A percentile compares a stretch with the other conserved stretches of the same genome.
These are phyloP conservation scores for Enteromius treurensis DNA, from an alignment of 2,797 vertebrate species.

Conservation along the genomic window DNA sequence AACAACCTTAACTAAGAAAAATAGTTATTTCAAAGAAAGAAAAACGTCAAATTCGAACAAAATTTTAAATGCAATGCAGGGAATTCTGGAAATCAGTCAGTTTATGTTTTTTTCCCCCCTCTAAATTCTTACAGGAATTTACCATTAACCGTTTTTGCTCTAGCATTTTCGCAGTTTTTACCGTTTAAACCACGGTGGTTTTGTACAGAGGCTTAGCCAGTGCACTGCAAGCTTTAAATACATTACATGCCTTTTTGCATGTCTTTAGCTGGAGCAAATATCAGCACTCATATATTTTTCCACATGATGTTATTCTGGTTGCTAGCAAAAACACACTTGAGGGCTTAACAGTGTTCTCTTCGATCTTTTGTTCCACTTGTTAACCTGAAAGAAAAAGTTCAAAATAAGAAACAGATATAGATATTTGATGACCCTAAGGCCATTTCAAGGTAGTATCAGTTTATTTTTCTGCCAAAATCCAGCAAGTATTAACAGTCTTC, in stretches of 20 bases:
- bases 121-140: no score
- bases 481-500: background rate
- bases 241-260: background rate
- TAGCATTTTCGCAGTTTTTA: no score
- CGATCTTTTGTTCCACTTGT: background rate
- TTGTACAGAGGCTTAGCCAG: background rate
- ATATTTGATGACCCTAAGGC: background rate
- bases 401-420: background rate
- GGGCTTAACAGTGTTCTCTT: background rate
- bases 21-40: no score
- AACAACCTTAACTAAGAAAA: no score
- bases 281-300: background rate
- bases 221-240: background rate
- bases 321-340: background rate
- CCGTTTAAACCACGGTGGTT: no score
- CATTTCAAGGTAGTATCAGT: background rate
- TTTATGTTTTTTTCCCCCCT: no score
- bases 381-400: background rate
- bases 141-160: no score
- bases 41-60: no score
- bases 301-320: background rate
- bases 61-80: no score
- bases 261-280: background rate
- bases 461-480: background rate
- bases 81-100: no score